These are phyloP conservation scores for Spheniscus humboldti DNA, from an alignment of 2,797 vertebrate genomes.

Conservation along the genomic window DNA sequence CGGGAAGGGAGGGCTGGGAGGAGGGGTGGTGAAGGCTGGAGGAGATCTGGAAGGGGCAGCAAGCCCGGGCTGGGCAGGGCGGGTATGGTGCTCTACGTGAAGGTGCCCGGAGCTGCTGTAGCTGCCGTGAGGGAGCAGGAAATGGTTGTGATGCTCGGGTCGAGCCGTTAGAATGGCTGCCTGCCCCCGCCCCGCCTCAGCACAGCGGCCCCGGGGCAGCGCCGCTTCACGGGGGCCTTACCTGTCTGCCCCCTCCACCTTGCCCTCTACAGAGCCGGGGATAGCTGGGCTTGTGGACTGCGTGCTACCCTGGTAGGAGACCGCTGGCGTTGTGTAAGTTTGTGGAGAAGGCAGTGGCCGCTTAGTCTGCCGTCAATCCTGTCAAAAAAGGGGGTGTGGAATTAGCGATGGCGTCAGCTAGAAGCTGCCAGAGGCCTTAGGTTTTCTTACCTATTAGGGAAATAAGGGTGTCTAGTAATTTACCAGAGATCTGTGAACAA, in stretches of 20 bases:
- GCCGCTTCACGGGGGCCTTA: background rate
- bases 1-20: background rate
- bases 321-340: background rate
- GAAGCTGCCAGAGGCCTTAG: conserved; percentile 60
- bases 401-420: conserved; percentile 52
- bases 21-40: too few relatives aligned
- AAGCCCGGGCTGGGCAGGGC: background rate
- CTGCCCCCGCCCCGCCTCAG: background rate
- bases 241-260: background rate
- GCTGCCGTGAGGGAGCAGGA: background rate
- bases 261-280: background rate
- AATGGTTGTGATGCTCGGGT: background rate
- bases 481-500: background rate
- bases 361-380: conserved; percentile 2
- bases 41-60: background rate
- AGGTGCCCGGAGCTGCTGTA: background rate
- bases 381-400: conserved; percentile 69
- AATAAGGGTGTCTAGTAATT: conserved; percentile 24
- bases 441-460: conserved; percentile 72
- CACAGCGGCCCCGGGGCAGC: background rate
- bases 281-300: background rate
- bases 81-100: background rate
- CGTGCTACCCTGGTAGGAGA: background rate
- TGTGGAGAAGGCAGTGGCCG: background rate
- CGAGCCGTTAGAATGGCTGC: background rate